Base-by-base conservation (phyloP, 2,113 vertebrate genomes). In the Jacana jacana region DNA sequence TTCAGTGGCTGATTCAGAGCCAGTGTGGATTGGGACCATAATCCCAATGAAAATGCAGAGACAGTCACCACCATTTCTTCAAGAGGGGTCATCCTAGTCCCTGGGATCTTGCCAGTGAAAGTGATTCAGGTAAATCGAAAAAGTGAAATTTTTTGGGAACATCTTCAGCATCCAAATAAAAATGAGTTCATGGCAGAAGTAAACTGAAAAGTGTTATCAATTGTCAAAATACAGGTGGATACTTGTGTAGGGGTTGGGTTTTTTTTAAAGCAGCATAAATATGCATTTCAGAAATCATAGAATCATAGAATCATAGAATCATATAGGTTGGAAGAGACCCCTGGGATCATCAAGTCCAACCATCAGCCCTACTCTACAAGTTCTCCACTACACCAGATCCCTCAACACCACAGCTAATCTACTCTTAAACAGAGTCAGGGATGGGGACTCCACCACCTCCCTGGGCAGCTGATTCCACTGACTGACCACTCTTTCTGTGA, bases 221-320 rank as follows among this genome's bases (percentile, higher is more conserved):
- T 17, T 49, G 11, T 65, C 55, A 61, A 73, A 91, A 77, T 6
- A 77, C 20, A 72, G 11, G 6, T n/a, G n/a, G 44, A 60, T 7
- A 9, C 3, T 57, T 30, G 20, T 48, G 13, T 19, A 14, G 25
- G 4, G 6, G 6, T 0, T 5, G n/a, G n/a, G n/a, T n/a, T n/a
- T 42, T 79, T 57, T 40, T 48, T 35, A 35, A 72, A 70, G 25
- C 12, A 39, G 17, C 6, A 3, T 51, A 72, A 92, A n/a, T 13
- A 58, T 10, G 4, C 7, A 42, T 77, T 83, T 77, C 35, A 49
- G n/a, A 80, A 88, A 80, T 24, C n/a, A n/a, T n/a, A n/a, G n/a
- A n/a, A n/a, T n/a, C n/a, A n/a, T n/a, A n/a, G n/a, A n/a, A n/a
- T n/a, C n/a, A n/a, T n/a, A n/a, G n/a, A n/a, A n/a, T n/a, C n/a